These are phyloP conservation scores for Myocastor coypus DNA, from an alignment of 2,113 vertebrate genomes.

Conservation along the genomic window DNA sequence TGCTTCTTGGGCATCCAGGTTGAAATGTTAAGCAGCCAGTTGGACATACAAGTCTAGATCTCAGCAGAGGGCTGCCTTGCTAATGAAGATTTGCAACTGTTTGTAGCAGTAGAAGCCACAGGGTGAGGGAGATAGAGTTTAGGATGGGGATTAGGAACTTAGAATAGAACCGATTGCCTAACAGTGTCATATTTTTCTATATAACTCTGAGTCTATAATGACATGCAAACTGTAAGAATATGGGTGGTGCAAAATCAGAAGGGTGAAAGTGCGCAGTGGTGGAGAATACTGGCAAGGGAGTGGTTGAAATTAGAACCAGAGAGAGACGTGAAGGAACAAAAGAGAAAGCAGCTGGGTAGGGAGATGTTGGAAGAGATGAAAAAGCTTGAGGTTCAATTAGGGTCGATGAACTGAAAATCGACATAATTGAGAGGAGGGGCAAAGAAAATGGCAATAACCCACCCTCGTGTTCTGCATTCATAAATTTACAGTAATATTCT, in stretches of 20 bases:
- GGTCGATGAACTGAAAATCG: background rate
- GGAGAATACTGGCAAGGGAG: background rate
- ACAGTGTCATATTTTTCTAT: background rate
- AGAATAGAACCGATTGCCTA: background rate
- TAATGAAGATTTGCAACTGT: background rate
- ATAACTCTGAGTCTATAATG: background rate
- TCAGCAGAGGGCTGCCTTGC: background rate
- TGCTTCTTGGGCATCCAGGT: background rate
- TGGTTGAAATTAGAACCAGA: background rate
- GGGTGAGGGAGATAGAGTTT: background rate
- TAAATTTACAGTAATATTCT: background rate
- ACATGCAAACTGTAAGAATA: background rate
- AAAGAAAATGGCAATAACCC: background rate
- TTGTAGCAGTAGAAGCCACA: background rate
- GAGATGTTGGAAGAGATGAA: background rate
- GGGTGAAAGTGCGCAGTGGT: background rate
- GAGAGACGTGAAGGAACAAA: background rate
- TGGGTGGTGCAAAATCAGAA: background rate
- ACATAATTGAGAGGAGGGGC: background rate
- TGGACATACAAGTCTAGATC: background rate
- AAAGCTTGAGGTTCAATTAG: background rate
- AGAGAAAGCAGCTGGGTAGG: background rate
- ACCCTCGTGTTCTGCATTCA: background rate
- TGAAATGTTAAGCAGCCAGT: background rate
- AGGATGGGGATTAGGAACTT: background rate